A percentile compares a stretch with the other conserved stretches of the same genome.
Conservation (phyloP, 1,140 invertebrate genomes). For the Physella acuta region DNA sequence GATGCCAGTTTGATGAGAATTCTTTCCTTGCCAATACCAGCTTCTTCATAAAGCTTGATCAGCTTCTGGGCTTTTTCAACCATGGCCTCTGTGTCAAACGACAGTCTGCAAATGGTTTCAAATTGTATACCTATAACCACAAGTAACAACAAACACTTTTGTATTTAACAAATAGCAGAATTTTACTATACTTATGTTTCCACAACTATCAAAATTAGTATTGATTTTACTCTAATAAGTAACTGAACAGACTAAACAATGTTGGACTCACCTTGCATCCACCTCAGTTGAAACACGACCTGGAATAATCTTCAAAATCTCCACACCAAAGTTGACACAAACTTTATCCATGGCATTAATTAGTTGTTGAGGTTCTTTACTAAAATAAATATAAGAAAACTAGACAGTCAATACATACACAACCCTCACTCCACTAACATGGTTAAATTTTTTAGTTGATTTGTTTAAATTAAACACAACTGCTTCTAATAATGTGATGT, state of each 20-base stretch:
- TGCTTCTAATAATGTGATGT: background rate
- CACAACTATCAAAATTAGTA: too few relatives aligned
- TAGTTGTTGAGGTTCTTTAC: conserved; percentile 67
- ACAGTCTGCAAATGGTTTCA: conserved; percentile 72
- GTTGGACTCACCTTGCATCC: conserved; percentile 77
- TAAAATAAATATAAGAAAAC: conserved; percentile 46
- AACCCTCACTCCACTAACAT: too few relatives aligned
- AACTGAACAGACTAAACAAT: too few relatives aligned
- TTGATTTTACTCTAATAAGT: too few relatives aligned
- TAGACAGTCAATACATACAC: background rate
- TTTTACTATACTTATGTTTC: too few relatives aligned
- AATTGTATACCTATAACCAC: too few relatives aligned
- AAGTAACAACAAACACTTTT: too few relatives aligned
- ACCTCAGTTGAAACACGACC: conserved; percentile 98
- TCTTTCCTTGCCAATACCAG: conserved; percentile 87
- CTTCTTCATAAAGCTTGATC: conserved; percentile 85
- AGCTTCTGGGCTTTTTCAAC: conserved; percentile 86
- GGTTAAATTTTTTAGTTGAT: background rate
- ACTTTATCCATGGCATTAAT: conserved; percentile 84
- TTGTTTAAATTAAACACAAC: background rate
- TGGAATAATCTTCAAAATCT: conserved; percentile 97
- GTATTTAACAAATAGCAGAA: too few relatives aligned
- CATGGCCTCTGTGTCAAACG: conserved; percentile 90
- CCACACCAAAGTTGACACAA: conserved; percentile 91
- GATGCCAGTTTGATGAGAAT: conserved; percentile 96